These are phyloP conservation scores for Pelobates cultripes DNA, from an alignment of 2,797 vertebrate genomes.

Conservation along the genomic window DNA sequence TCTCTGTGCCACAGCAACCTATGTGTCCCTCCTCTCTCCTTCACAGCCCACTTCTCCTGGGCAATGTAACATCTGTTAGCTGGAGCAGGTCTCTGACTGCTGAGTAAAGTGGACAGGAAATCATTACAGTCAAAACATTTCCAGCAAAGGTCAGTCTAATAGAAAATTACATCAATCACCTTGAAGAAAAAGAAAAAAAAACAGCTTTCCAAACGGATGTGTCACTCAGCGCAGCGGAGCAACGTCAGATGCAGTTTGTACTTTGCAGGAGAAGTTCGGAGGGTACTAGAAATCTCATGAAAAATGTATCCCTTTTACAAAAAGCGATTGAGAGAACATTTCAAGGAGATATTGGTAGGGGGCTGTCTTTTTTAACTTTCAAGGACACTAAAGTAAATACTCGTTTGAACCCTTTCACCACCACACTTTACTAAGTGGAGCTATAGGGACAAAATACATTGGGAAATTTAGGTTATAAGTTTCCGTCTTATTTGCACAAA, in stretches of 20 bases:
- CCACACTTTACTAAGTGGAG: too few species aligned
- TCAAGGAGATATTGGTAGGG: constrained; percentile 49
- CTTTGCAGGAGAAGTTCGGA: constrained; percentile 63
- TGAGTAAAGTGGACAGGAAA: constrained; percentile 91
- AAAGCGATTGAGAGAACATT: constrained; percentile 61
- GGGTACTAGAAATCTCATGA: constrained; percentile 67
- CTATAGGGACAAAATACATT: too few species aligned
- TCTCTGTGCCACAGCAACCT: constrained; percentile 48
- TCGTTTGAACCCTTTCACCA: constrained; percentile 26
- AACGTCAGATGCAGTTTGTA: constrained; percentile 65
- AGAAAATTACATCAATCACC: constrained; percentile 91
- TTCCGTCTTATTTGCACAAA: too few species aligned
- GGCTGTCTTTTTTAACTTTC: constrained; percentile 28
- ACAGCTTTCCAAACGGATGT: constrained; percentile 68
- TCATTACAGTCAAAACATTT: constrained; percentile 90
- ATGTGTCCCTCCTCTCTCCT: constrained; percentile 76
- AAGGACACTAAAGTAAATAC: constrained; percentile 32
- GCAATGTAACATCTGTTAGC: constrained; percentile 55
- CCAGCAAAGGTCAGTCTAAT: constrained; percentile 91
- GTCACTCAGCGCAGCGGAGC: constrained; percentile 58
- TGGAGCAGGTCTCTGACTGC: constrained; percentile 63
- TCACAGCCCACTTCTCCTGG: constrained; percentile 73
- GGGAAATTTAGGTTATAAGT: too few species aligned
- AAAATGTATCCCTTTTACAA: constrained; percentile 71
- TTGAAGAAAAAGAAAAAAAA: constrained; percentile 74